phyloP scores from a whole-genome alignment of 2,113 vertebrate species.

The Tautogolabrus adspersus region DNA sequence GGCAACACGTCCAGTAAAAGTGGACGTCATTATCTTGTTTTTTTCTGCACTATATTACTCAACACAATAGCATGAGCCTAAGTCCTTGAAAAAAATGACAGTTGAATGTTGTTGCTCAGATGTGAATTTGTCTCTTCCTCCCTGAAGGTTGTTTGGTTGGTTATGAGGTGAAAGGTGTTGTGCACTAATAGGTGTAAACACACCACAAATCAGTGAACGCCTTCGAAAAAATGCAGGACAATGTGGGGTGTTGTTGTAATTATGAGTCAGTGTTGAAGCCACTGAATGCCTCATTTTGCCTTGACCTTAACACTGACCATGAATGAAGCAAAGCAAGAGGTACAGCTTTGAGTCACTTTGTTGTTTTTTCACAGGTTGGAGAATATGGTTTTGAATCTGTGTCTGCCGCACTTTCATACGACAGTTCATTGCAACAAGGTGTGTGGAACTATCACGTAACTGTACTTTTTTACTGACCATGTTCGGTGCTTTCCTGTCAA shows the following conservation, averaged over 20 bases:
- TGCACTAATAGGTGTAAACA: neutral
- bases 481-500: neutral
- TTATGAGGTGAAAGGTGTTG: slow-evolving; percentile 1
- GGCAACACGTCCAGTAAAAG: neutral
- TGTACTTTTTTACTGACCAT: neutral
- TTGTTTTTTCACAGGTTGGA: slow-evolving; percentile 53
- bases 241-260: neutral
- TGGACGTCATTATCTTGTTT: neutral
- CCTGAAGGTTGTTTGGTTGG: slow-evolving; percentile 4
- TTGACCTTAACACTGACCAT: slow-evolving; percentile 20
- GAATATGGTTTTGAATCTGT: slow-evolving; percentile 93
- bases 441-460: slow-evolving; percentile 38
- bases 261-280: neutral
- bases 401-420: slow-evolving; percentile 90
- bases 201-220: neutral
- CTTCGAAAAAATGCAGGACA: neutral
- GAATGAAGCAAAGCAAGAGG: neutral
- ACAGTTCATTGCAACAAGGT: slow-evolving; percentile 94
- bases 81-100: slow-evolving; percentile 1
- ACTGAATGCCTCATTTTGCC: slow-evolving; percentile 10
- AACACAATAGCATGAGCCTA: neutral
- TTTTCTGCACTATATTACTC: neutral
- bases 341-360: slow-evolving; percentile 11
- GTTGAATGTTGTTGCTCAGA: neutral
- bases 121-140: neutral